phyloP scores from a whole-genome alignment of 2,113 vertebrate genomes.

The Corvus hawaiiensis region DNA sequence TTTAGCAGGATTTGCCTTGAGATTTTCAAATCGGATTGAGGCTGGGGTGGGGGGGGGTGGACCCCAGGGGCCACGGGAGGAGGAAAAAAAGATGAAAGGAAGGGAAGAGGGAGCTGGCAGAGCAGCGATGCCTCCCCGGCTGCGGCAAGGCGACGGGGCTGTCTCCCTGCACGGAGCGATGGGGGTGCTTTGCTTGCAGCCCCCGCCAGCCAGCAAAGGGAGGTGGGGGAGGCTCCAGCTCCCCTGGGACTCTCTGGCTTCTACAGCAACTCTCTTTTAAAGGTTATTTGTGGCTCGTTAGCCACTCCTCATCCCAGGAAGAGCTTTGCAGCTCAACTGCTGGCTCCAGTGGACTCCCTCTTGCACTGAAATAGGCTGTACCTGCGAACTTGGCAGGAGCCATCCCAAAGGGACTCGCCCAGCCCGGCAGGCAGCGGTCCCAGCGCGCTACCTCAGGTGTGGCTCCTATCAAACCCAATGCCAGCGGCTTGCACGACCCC shows the following conservation, averaged over 20 bases:
- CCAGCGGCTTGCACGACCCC: not conserved
- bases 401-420: not conserved
- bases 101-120: not conserved
- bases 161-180: not conserved
- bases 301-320: not conserved
- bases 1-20: conserved; percentile 27
- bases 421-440: not conserved
- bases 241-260: not conserved
- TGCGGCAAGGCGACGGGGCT: not conserved
- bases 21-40: not conserved
- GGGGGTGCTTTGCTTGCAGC: not conserved
- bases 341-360: not conserved
- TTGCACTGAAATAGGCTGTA: not conserved
- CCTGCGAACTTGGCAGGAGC: not conserved
- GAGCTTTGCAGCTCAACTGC: not conserved
- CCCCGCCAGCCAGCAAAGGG: not conserved
- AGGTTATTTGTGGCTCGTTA: not conserved
- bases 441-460: not conserved
- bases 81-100: not conserved
- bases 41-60: not conserved
- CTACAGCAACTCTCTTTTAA: not conserved
- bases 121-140: not conserved
- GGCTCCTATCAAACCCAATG: not conserved
- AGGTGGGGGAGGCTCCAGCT: not conserved
- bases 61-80: not conserved